phyloP scores from a whole-genome alignment of 2,797 vertebrate species.

The Lophius americanus region DNA sequence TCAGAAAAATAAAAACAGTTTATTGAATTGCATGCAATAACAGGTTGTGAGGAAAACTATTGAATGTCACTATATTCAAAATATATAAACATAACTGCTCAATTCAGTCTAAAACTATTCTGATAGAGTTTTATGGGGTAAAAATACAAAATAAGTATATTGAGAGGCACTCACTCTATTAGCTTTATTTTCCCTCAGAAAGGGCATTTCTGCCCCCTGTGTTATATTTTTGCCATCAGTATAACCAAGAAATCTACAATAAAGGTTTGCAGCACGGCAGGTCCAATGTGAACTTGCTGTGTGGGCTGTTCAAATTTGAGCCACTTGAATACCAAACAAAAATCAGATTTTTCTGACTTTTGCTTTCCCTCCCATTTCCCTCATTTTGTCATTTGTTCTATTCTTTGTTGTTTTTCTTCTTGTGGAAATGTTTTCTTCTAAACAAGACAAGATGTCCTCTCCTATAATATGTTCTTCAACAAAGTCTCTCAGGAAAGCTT shows the following conservation, averaged over 20 bases:
- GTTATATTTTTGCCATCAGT: conserved; percentile 33
- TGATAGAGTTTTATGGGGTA: conserved; percentile 8
- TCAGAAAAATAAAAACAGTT: not conserved
- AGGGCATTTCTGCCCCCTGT: conserved; percentile 34
- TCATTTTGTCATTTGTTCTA: too few relatives aligned
- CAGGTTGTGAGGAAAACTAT: not conserved
- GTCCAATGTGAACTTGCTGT: conserved; percentile 24
- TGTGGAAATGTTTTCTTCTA: not conserved
- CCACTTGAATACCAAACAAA: conserved; percentile 41
- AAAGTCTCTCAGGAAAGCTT: conserved; percentile 2
- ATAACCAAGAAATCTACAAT: conserved; percentile 33
- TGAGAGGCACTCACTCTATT: conserved; percentile 8
- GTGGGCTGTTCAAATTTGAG: conserved; percentile 45
- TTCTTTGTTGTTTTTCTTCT: not conserved
- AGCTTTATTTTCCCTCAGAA: conserved; percentile 19
- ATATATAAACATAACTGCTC: not conserved
- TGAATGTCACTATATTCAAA: conserved; percentile 11
- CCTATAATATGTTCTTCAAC: not conserved
- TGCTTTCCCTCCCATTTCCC: too few relatives aligned
- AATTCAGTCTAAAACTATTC: conserved; percentile 14
- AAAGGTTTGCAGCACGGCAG: conserved; percentile 33
- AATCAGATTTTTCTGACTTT: not conserved
- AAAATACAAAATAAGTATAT: not conserved
- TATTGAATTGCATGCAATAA: conserved; percentile 6
- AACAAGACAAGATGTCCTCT: not conserved